Evolutionary conservation across 2,113 vertebrate species (phyloP).

Genomic region (Seriola dumerili): DNA sequence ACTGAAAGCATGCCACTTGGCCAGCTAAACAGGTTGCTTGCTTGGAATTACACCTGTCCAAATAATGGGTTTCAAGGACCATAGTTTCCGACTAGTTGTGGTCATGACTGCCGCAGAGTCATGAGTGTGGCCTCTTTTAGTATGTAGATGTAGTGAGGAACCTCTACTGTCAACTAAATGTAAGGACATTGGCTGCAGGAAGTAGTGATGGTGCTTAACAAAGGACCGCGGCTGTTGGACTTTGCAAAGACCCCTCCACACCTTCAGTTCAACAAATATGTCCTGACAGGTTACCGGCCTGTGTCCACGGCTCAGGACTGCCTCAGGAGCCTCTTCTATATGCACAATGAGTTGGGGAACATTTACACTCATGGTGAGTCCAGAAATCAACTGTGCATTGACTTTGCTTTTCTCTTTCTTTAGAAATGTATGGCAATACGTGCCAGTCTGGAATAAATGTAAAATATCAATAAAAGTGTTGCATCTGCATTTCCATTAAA

Average conservation of each 20-base stretch:
- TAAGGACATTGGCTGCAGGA: slow-evolving; percentile 17
- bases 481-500: not conserved
- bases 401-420: not conserved
- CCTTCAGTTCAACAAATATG: slow-evolving; percentile 94
- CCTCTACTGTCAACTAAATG: slow-evolving; percentile 27
- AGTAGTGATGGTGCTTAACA: slow-evolving; percentile 82
- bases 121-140: slow-evolving; percentile 14
- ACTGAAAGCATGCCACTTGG: slow-evolving; percentile 69
- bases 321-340: slow-evolving; percentile 91
- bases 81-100: slow-evolving; percentile 10
- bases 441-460: not conserved
- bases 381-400: not conserved
- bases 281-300: slow-evolving; percentile 92
- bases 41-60: slow-evolving; percentile 66
- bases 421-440: not conserved
- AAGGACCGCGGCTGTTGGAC: slow-evolving; percentile 88
- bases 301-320: slow-evolving; percentile 87
- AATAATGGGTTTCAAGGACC: slow-evolving; percentile 44
- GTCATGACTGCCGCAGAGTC: slow-evolving; percentile 14
- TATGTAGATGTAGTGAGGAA: slow-evolving; percentile 59
- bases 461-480: not conserved
- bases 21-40: slow-evolving; percentile 72
- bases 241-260: slow-evolving; percentile 89
- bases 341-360: slow-evolving; percentile 95
- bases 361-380: slow-evolving; percentile 93